Evolutionary conservation across 2,888 invertebrate species (phyloP), one percentile per base, ranked within the genome.

Genomic region (Gandaritis pyraliata): DNA sequence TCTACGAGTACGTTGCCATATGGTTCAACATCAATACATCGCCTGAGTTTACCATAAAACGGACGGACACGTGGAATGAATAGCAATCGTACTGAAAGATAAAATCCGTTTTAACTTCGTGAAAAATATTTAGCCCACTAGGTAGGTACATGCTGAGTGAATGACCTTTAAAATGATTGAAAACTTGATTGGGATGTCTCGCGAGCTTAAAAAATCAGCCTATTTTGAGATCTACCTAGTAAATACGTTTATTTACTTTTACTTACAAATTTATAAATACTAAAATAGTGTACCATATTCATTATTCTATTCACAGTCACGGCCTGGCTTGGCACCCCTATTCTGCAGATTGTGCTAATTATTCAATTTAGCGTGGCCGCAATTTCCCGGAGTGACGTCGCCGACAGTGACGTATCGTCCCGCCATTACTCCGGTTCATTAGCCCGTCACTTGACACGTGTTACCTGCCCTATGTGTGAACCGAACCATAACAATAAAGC

Each of bases 171-270:
- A 81, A 83, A 77, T 85, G 83, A 86, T 86, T 85, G 84, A 83
- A 81, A 23, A 83, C 78, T 79, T 84, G 86, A 86, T 86, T 85
- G 86, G 74, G 78, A 76, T 85, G 79, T 86, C 83, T 83, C 76
- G 75, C 72, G 73, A 48, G 72, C 69, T 13, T 5, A 41, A 23
- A 23, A 23, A 23, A 23, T 23, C 23, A 1, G 6, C 23, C 3
- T 23, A 6, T 2, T 23, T 2, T 23, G 23, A n/a, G 23, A 23
- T 23, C 23, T 23, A 23, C 23, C 23, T 23, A 23, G 0, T n/a
- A n/a, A n/a, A n/a, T n/a, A n/a, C n/a, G n/a, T n/a, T n/a, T n/a
- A n/a, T n/a, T n/a, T n/a, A 4, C 29, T 6, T 6, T 29, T 29
- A 2, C 29, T 29, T 29, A 29, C 29, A 29, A 29, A 29, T 29